Percentiles rank a stretch among this genome's conserved stretches.
Conservation (phyloP, 2,888 invertebrate genomes). For the Lasiommata megera region DNA sequence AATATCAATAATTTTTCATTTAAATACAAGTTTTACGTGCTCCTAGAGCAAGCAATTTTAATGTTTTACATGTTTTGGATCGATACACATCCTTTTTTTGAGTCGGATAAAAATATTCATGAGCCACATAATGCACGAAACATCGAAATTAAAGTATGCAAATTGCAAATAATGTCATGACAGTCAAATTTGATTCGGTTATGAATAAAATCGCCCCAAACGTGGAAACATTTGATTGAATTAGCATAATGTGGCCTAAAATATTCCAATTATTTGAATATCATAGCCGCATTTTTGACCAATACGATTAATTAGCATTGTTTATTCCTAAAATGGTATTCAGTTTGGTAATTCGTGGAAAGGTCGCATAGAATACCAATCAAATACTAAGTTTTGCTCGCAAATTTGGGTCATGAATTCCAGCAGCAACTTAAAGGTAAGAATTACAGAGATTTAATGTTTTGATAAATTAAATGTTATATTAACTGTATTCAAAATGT, state of each 20-base stretch:
- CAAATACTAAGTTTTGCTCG: too few species aligned
- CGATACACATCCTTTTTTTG: too few species aligned
- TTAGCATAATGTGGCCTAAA: constrained; percentile 35
- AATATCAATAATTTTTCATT: too few species aligned
- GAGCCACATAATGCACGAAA: constrained; percentile 36
- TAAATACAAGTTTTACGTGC: too few species aligned
- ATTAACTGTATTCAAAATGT: too few species aligned
- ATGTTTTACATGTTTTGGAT: too few species aligned
- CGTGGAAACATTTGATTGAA: constrained; percentile 33
- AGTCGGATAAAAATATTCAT: background rate
- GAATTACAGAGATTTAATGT: too few species aligned
- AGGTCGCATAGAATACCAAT: background rate
- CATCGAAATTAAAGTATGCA: constrained; percentile 48
- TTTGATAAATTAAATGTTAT: too few species aligned
- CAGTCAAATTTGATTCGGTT: constrained; percentile 50
- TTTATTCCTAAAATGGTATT: background rate
- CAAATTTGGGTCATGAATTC: too few species aligned
- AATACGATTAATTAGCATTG: constrained; percentile 2
- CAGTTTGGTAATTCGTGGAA: background rate
- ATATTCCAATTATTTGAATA: constrained; percentile 45
- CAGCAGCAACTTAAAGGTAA: too few species aligned
- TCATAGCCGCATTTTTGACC: background rate
- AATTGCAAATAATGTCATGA: constrained; percentile 48
- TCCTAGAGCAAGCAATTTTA: too few species aligned
- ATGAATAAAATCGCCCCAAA: constrained; percentile 50